phyloP scores from a whole-genome alignment of 1,140 invertebrate species.

The Cepaea nemoralis region DNA sequence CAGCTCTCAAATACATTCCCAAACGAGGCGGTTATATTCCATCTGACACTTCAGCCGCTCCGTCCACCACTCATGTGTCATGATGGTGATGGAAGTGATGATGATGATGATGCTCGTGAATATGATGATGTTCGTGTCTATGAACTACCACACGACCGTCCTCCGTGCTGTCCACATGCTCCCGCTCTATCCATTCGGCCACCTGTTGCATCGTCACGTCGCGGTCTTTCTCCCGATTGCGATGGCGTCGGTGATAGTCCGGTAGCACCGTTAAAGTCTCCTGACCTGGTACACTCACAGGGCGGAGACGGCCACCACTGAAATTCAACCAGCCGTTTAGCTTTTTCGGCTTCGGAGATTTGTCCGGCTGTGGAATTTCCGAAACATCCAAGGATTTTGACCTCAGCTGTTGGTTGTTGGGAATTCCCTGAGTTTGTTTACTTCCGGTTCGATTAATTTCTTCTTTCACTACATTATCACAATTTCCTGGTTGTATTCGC shows the following conservation, averaged over 20 bases:
- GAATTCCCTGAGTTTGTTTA: background rate
- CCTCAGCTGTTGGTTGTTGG: conserved; percentile 50
- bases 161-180: conserved; percentile 64
- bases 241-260: conserved; percentile 75
- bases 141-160: conserved; percentile 66
- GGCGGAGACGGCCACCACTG: conserved; percentile 56
- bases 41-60: no score
- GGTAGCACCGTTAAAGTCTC: conserved; percentile 63
- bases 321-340: background rate
- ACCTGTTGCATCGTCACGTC: conserved; percentile 80
- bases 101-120: conserved; percentile 87
- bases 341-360: background rate
- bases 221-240: conserved; percentile 80
- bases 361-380: conserved; percentile 37
- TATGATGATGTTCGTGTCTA: conserved; percentile 78
- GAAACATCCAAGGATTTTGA: conserved; percentile 63
- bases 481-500: no score
- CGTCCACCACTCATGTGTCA: conserved; percentile 53
- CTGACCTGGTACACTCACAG: conserved; percentile 60
- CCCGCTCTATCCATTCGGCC: conserved; percentile 72
- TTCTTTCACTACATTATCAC: conserved; percentile 51
- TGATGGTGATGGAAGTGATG: conserved; percentile 84
- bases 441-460: conserved; percentile 48
- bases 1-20: no score
- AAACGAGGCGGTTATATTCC: no score